phyloP scores from a whole-genome alignment of 2,888 invertebrate species.

The Leptopilina drosophilae region DNA sequence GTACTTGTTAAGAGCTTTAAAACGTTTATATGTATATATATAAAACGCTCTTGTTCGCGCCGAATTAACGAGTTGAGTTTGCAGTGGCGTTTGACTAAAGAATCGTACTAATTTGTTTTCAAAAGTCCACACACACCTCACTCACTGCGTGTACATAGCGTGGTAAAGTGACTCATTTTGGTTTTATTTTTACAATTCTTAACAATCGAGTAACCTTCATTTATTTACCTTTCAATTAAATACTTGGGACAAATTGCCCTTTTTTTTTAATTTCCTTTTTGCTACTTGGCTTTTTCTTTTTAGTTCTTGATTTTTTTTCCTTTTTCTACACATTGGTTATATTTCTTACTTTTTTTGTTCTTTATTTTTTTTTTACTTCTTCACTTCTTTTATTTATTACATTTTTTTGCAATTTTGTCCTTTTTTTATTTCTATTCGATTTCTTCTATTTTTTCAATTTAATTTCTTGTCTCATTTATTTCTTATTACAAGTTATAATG shows the following conservation, averaged over 20 bases:
- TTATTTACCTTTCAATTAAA: conserved; percentile 11
- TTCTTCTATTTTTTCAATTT: too few relatives aligned
- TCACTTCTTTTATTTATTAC: too few relatives aligned
- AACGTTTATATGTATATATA: conserved; percentile 6
- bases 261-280: background rate
- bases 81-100: conserved; percentile 21
- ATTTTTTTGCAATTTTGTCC: too few relatives aligned
- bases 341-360: too few relatives aligned
- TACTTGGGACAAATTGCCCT: background rate
- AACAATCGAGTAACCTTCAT: conserved; percentile 5
- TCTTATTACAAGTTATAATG: too few relatives aligned
- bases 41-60: conserved; percentile 20
- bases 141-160: background rate
- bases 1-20: conserved; percentile 34
- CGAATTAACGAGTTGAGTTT: conserved; percentile 33
- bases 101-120: conserved; percentile 35
- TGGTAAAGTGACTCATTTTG: conserved; percentile 4
- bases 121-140: conserved; percentile 18
- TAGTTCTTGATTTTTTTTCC: conserved; percentile 43
- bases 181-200: conserved; percentile 15
- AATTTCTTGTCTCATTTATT: too few relatives aligned
- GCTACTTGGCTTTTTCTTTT: background rate
- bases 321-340: background rate
- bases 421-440: too few relatives aligned
- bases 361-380: too few relatives aligned